Conservation (phyloP, 2,797 vertebrate genomes). For the Poecile montanus region DNA sequence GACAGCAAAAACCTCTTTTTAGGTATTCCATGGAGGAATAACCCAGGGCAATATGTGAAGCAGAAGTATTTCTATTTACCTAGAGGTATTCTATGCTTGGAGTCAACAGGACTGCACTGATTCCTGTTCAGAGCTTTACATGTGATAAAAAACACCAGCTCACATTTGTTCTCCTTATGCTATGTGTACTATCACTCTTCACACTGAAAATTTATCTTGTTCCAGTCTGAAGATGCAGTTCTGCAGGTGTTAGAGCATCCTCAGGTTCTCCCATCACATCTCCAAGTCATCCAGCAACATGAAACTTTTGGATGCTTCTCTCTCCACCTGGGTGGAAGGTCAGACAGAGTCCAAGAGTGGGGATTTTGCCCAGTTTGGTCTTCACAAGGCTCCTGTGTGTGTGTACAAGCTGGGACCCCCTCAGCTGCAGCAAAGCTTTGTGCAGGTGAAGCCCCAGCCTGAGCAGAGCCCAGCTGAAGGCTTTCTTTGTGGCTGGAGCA, state of each 20-base stretch:
- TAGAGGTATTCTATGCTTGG: not conserved
- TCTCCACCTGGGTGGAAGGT: not conserved
- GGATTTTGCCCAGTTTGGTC: not conserved
- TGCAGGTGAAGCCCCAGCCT: not conserved
- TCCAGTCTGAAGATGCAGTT: not conserved
- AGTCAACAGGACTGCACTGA: not conserved
- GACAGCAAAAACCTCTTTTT: not conserved
- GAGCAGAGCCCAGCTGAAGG: not conserved
- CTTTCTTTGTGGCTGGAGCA: not conserved
- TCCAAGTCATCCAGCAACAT: not conserved
- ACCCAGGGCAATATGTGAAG: not conserved
- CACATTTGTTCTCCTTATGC: not conserved
- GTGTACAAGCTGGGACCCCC: not conserved
- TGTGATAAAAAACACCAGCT: not conserved
- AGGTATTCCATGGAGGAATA: not conserved
- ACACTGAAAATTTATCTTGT: not conserved
- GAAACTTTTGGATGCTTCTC: not conserved
- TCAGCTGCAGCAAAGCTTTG: not conserved
- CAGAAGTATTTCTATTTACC: not conserved
- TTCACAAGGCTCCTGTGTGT: accelerated
- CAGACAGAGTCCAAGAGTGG: not conserved
- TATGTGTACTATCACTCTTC: not conserved
- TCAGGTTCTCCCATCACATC: not conserved
- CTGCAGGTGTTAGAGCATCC: not conserved
- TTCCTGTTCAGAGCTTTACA: not conserved